Percentiles rank a stretch among this genome's conserved stretches.
phyloP scores from a whole-genome alignment of 1,140 invertebrate genomes.

The Rhynchophorus ferrugineus region DNA sequence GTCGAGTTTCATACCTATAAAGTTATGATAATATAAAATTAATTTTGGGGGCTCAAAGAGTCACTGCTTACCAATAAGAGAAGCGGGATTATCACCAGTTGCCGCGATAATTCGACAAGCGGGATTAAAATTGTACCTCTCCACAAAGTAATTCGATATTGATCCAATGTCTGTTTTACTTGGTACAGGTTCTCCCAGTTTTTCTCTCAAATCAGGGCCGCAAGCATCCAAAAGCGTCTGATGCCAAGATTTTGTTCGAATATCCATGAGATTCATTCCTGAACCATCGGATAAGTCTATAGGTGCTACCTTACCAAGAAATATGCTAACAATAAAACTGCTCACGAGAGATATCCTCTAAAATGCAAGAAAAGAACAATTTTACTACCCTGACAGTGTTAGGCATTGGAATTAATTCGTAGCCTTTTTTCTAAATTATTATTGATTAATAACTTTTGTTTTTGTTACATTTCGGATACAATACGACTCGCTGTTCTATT shows the following conservation, averaged over 20 bases:
- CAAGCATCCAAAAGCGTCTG: conserved; percentile 64
- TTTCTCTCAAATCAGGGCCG: conserved; percentile 58
- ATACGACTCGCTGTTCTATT: too few species aligned
- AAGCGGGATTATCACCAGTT: conserved; percentile 91
- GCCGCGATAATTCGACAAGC: conserved; percentile 79
- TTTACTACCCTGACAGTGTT: too few species aligned
- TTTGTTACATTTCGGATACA: too few species aligned
- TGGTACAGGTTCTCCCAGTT: conserved; percentile 65
- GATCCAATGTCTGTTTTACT: conserved; percentile 61
- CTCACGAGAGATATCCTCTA: conserved; percentile 88
- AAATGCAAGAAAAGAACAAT: too few species aligned
- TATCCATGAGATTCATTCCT: conserved; percentile 94
- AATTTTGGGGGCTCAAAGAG: neutral
- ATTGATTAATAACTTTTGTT: too few species aligned
- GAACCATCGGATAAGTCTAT: conserved; percentile 91
- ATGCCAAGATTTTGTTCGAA: conserved; percentile 72
- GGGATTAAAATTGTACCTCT: conserved; percentile 74
- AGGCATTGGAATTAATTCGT: too few species aligned
- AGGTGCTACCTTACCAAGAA: conserved; percentile 82
- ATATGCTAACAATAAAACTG: conserved; percentile 82
- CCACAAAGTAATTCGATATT: conserved; percentile 71
- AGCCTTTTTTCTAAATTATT: neutral
- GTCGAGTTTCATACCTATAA: conserved; percentile 68
- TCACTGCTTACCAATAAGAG: conserved; percentile 62
- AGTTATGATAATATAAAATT: neutral